Evolutionary conservation across 2,797 vertebrate genomes (phyloP), one percentile per base, ranked within the genome.

Genomic region (Dipus sagitta): DNA sequence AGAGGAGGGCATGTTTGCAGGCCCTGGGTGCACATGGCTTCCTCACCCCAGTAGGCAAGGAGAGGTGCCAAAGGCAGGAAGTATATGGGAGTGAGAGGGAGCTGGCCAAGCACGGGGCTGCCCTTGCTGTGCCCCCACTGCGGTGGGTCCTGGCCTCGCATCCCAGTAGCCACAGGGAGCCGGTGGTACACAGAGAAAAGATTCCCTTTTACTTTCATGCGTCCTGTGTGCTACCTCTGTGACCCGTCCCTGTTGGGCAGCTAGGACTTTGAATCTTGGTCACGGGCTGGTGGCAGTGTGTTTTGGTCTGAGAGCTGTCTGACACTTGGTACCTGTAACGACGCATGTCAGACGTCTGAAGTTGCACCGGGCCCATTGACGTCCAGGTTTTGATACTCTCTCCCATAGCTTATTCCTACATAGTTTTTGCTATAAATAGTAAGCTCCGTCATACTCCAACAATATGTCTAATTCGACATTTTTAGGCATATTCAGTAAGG

Each of bases 41-140:
- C 42, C 34, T 47, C 65, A 26, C 4, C n/a, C 3, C 23, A 30
- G 1, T 26, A 47, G 60, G 60, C n/a, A 12, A 60, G 42, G 28
- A n/a, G n/a, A 32, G 2, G 10, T 11, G 2, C 26, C 24, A 2
- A 5, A 74, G 14, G 7, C n/a, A 42, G 20, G 42, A 38, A n/a
- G 30, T 81, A 9, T 2, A 7, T 58, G 62, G 17, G 65, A 28
- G 9, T 23, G 52, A 2, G 32, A 3, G 3, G 15, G 30, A 34
- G 52, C 60, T 60, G 60, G 20, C 24, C 6, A 62, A 67, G 62
- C 74, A 4, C 23, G 1, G 30, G n/a, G 15, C 30, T 13, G 1
- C 30, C 38, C 4, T 3, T 18, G 62, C 6, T 3, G 62, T 67
- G 6, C 13, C 11, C 34, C 2, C 32, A 0, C 4, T 1, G 23